Evolutionary conservation across 2,113 vertebrate species (phyloP).

Genomic region (Bagarius yarrelli): DNA sequence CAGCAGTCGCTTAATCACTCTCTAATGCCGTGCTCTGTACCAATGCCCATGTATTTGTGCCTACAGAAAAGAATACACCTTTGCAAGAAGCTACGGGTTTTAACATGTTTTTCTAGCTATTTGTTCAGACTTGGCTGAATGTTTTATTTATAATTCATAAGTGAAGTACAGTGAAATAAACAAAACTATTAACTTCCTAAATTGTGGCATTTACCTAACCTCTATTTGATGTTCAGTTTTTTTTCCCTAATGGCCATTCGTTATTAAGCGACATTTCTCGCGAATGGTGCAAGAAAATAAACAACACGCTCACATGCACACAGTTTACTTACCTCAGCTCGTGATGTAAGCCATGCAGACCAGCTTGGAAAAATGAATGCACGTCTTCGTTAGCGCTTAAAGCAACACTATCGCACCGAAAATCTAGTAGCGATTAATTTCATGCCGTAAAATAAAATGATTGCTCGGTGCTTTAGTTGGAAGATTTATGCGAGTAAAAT

Average conservation of each 20-base stretch:
- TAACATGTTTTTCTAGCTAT: neutral
- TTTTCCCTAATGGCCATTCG: neutral
- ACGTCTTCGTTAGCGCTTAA: neutral
- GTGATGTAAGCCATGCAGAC: neutral
- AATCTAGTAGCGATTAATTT: neutral
- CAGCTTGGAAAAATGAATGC: neutral
- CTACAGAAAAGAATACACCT: constrained; percentile 7
- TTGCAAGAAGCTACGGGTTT: neutral
- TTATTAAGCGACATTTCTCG: neutral
- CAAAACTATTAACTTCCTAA: neutral
- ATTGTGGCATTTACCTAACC: neutral
- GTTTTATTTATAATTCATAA: neutral
- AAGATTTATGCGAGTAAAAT: neutral
- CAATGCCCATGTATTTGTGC: constrained; percentile 42
- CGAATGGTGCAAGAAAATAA: too few relatives aligned
- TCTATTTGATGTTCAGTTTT: neutral
- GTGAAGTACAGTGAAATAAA: neutral
- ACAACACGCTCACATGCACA: neutral
- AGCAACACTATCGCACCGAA: neutral
- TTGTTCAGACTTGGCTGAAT: neutral
- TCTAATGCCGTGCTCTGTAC: constrained; percentile 44
- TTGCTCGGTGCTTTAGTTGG: too few relatives aligned
- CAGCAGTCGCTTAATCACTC: constrained; percentile 26
- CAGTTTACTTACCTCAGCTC: neutral
- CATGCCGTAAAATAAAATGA: too few relatives aligned